A percentile compares a stretch with the other conserved stretches of the same genome.
Evolutionary conservation across 1,140 invertebrate genomes (phyloP).

Genomic region (Diachasmimorpha longicaudata): DNA sequence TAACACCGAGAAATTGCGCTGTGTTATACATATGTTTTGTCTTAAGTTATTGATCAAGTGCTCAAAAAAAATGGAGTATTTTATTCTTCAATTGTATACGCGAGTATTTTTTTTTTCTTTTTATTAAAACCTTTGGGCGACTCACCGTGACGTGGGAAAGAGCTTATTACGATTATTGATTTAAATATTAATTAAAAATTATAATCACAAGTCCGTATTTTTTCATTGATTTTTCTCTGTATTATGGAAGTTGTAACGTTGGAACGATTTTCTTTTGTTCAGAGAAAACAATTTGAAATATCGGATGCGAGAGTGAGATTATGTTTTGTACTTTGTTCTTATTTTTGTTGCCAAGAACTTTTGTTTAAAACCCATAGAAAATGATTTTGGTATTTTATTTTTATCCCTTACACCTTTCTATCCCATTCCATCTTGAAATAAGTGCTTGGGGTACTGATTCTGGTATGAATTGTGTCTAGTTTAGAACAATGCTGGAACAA

Average conservation of each 20-base stretch:
- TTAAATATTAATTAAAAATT: slow-evolving; percentile 3
- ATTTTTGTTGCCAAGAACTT: slow-evolving; percentile 60
- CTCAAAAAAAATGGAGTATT: background rate
- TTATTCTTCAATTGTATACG: background rate
- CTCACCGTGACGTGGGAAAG: background rate
- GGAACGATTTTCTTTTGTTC: background rate
- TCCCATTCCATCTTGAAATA: background rate
- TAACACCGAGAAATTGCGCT: background rate
- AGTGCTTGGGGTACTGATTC: background rate
- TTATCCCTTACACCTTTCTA: slow-evolving; percentile 22
- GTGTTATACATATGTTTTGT: background rate
- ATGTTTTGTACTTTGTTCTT: slow-evolving; percentile 52
- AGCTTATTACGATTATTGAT: slow-evolving; percentile 1
- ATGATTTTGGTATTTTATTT: slow-evolving; percentile 40
- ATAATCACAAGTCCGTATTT: background rate
- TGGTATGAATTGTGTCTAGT: background rate
- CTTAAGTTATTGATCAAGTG: slow-evolving; percentile 10
- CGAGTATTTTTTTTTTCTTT: background rate
- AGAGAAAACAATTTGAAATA: background rate
- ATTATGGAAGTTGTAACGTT: background rate
- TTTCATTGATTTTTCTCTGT: background rate
- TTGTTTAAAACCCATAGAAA: slow-evolving; percentile 50
- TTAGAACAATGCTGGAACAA: background rate
- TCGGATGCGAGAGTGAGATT: slow-evolving; percentile 51
- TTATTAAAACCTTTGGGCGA: background rate